A percentile compares a stretch with the other conserved stretches of the same genome.
phyloP scores from a whole-genome alignment of 2,888 invertebrate species.

The Euphydryas editha region DNA sequence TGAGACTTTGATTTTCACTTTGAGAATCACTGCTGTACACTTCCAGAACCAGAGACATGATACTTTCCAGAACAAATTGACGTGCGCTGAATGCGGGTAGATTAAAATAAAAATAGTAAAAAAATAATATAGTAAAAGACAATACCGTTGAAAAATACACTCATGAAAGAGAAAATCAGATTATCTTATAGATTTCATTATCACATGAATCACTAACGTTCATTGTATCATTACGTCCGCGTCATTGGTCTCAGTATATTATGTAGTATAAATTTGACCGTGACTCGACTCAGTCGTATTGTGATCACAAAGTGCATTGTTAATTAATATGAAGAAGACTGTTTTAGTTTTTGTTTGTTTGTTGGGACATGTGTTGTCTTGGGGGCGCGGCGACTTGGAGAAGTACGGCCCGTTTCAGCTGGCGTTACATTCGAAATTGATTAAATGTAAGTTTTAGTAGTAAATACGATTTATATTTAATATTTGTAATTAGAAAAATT shows the following conservation, averaged over 20 bases:
- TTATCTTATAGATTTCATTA: background rate
- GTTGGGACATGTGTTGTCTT: constrained; percentile 37
- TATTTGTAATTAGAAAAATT: too few relatives aligned
- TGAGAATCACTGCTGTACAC: too few relatives aligned
- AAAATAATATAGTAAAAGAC: background rate
- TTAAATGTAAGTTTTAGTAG: constrained; percentile 67
- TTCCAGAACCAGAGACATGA: too few relatives aligned
- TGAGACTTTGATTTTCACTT: too few relatives aligned
- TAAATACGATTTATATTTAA: background rate
- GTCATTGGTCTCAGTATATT: constrained; percentile 4
- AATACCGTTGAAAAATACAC: background rate
- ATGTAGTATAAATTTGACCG: constrained; percentile 5
- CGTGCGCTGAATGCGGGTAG: too few relatives aligned
- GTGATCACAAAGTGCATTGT: background rate
- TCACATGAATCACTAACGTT: constrained; percentile 2
- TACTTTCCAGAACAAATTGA: too few relatives aligned
- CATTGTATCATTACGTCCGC: background rate
- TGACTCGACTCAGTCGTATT: constrained; percentile 3
- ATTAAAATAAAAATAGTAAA: too few relatives aligned
- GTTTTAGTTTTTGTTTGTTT: constrained; percentile 32
- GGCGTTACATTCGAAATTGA: constrained; percentile 59
- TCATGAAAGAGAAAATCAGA: background rate
- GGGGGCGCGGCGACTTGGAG: constrained; percentile 64
- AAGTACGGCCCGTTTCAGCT: constrained; percentile 71
- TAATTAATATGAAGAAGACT: constrained; percentile 32